phyloP scores from a whole-genome alignment of 2,113 vertebrate genomes.

The Cygnus buccinator region DNA sequence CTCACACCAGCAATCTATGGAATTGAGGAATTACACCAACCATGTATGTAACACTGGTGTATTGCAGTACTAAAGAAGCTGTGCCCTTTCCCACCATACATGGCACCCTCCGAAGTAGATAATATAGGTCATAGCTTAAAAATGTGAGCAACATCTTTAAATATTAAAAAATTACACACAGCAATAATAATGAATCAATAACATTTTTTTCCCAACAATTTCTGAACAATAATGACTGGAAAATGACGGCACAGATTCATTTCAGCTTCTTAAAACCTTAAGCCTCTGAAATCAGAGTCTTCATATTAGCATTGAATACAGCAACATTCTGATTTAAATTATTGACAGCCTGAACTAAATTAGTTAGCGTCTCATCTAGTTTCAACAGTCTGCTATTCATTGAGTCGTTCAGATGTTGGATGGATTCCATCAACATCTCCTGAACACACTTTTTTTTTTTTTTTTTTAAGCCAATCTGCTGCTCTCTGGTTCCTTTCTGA shows the following conservation, averaged over 20 bases:
- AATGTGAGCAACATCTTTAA: not conserved
- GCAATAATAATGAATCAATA: not conserved
- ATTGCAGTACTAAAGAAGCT: not conserved
- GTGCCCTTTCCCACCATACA: not conserved
- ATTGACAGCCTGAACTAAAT: slow-evolving; percentile 75
- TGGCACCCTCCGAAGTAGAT: not conserved
- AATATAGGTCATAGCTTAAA: not conserved
- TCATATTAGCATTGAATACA: slow-evolving; percentile 38
- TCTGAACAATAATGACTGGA: slow-evolving; percentile 13
- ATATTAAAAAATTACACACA: not conserved
- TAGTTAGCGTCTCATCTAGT: slow-evolving; percentile 68
- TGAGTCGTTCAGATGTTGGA: slow-evolving; percentile 69
- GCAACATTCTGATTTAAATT: slow-evolving; percentile 68
- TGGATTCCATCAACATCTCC: slow-evolving; percentile 72
- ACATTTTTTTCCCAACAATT: not conserved
- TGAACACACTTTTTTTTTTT: slow-evolving; percentile 11
- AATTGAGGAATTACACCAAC: not conserved
- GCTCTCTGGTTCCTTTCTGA: slow-evolving; percentile 54
- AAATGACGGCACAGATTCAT: not conserved
- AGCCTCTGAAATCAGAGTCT: slow-evolving; percentile 47
- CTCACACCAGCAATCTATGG: not conserved
- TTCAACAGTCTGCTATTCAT: slow-evolving; percentile 70
- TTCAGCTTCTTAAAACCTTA: slow-evolving; percentile 25
- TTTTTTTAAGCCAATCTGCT: slow-evolving; percentile 53
- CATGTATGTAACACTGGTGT: not conserved